Conservation (phyloP, 2,113 vertebrate genomes). For the Dipodomys ordii region DNA sequence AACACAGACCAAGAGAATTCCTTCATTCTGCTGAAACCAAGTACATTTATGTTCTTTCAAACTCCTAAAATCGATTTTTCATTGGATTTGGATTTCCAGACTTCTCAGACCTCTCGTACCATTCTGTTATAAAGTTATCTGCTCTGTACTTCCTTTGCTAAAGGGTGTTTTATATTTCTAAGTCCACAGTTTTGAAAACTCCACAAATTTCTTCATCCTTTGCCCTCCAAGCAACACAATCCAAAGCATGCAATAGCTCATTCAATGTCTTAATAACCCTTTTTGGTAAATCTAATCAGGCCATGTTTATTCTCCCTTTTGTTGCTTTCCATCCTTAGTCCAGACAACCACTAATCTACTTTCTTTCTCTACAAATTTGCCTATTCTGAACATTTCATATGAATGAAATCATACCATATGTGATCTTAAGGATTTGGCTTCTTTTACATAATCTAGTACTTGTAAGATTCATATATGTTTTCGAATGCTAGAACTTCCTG, state of each 20-base stretch:
- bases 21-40: slow-evolving; percentile 28
- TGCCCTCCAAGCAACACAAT: not conserved
- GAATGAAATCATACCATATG: not conserved
- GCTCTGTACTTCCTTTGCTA: not conserved
- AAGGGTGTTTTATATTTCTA: slow-evolving; percentile 14
- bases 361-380: not conserved
- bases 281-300: slow-evolving; percentile 13
- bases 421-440: not conserved
- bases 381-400: slow-evolving; percentile 16
- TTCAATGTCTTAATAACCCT: not conserved
- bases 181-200: slow-evolving; percentile 1
- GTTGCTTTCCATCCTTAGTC: not conserved
- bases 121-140: not conserved
- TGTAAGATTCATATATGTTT: slow-evolving; percentile 6
- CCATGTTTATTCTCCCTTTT: not conserved
- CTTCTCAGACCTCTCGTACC: slow-evolving; percentile 7
- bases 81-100: slow-evolving; percentile 17
- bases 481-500: not conserved
- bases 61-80: slow-evolving; percentile 20
- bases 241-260: not conserved
- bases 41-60: slow-evolving; percentile 24
- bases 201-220: not conserved
- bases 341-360: not conserved
- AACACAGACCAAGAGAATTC: not conserved
- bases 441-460: slow-evolving; percentile 2